phyloP scores from a whole-genome alignment of 2,888 invertebrate species.

The Helobdella robusta region DNA sequence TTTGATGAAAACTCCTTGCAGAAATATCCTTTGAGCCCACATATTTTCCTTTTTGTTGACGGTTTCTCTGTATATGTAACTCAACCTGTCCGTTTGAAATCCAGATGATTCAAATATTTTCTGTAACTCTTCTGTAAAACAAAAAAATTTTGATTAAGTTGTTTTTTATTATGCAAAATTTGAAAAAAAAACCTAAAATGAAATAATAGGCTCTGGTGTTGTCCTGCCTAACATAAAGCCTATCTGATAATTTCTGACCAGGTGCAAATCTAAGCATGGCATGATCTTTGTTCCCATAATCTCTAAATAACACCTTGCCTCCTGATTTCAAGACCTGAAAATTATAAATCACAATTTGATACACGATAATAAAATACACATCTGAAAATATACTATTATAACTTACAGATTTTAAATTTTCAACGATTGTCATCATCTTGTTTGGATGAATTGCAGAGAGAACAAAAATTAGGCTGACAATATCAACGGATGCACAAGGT shows the following conservation, averaged over 20 bases:
- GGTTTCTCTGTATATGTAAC: conserved; percentile 76
- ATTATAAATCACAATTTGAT: background rate
- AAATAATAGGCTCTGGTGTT: conserved; percentile 69
- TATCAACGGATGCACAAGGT: conserved; percentile 56
- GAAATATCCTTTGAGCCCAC: conserved; percentile 80
- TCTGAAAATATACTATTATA: background rate
- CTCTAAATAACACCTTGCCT: conserved; percentile 74
- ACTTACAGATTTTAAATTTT: conserved; percentile 54
- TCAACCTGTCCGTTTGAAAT: conserved; percentile 61
- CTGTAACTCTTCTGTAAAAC: conserved; percentile 58
- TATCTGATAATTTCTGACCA: conserved; percentile 80
- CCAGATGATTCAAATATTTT: conserved; percentile 61
- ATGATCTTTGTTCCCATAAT: conserved; percentile 91
- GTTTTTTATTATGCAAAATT: background rate
- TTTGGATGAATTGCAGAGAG: conserved; percentile 84
- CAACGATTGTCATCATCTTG: conserved; percentile 58
- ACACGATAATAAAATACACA: background rate
- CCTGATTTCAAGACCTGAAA: conserved; percentile 54
- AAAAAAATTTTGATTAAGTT: background rate
- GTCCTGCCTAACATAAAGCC: conserved; percentile 91
- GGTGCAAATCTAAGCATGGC: conserved; percentile 86
- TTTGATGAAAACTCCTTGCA: conserved; percentile 60
- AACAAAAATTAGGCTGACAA: conserved; percentile 84
- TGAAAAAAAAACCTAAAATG: background rate
- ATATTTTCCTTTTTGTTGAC: conserved; percentile 83